Base-by-base conservation (phyloP, 2,888 invertebrate genomes). In the Melieria picta region DNA sequence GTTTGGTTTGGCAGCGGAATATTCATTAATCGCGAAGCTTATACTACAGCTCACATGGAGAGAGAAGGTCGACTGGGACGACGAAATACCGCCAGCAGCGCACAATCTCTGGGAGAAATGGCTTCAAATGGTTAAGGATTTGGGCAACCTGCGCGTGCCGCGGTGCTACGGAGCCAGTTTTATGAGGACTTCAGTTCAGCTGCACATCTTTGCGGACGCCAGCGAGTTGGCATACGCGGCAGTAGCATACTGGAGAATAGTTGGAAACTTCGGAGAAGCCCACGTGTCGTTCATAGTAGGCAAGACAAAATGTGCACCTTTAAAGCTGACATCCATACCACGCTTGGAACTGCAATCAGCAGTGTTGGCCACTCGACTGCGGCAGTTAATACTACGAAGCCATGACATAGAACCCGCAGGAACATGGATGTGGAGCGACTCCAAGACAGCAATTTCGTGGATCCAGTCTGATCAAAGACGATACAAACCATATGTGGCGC, bases 401-500 rank as follows among this genome's bases (percentile, higher is more conserved):
- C 75, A 74, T 13, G 50, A 71, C 45, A 58, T 74, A 9, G 42
- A 42, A 16, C 60, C 72, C 11, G 9, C 9, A 5, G 56, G 56
- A 3, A 10, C 46, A 1, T 9, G 62, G 3, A 63, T 75, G 62
- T 74, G 74, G 72, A 70, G 65, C 7, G 74, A 75, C 61, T 77
- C 75, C 0, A 70, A 63, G 57, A 75, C 75, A 0, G 73, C 72
- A 5, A 47, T 74, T 9, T 48, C 69, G 2, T 75, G 74, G 77
- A 69, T 75, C 30, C 66, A 64, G 16, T 72, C 74, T 0, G 69
- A 75, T 48, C 69, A 71, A 16, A 69, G 75, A 46, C 72, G 71
- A 5, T 74, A 72, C 55, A 77, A 77, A 61, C 77, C 77, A 13
- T 80, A 76, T 50, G 77, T 79, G 47, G 77, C 78, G 4, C 75